These are phyloP conservation scores for Tachyglossus aculeatus DNA, from an alignment of 2,797 vertebrate species.

Conservation along the genomic window DNA sequence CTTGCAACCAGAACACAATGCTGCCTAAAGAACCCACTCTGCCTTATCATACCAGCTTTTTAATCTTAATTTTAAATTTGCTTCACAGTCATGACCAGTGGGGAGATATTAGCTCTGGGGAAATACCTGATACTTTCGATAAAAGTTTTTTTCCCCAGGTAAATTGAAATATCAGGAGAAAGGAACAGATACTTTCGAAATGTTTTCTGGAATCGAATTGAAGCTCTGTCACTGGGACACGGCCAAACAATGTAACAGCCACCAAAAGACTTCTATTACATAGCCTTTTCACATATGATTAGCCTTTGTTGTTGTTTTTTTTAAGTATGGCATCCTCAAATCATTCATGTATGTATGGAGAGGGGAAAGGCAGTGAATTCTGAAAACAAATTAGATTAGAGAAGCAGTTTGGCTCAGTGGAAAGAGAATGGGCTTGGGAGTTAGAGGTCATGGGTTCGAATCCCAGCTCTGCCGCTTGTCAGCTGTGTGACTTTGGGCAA, in stretches of 20 bases:
- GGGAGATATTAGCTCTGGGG: constrained; percentile 32
- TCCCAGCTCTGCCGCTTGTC: too few species aligned
- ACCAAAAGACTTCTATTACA: constrained; percentile 40
- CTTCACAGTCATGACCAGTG: constrained; percentile 43
- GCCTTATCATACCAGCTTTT: neutral
- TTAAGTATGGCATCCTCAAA: too few species aligned
- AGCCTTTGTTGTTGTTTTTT: too few species aligned
- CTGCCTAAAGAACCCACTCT: neutral
- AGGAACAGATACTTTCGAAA: constrained; percentile 52
- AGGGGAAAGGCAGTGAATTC: too few species aligned
- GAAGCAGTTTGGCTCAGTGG: too few species aligned
- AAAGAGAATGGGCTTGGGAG: too few species aligned
- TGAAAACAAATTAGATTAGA: too few species aligned
- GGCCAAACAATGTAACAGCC: constrained; percentile 39
- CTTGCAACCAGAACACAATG: neutral
- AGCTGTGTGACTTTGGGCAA: too few species aligned
- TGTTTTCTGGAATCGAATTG: constrained; percentile 47
- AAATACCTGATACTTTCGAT: constrained; percentile 46
- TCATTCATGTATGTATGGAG: too few species aligned
- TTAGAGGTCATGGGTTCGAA: too few species aligned
- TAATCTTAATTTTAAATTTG: constrained; percentile 26
- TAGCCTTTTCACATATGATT: constrained; percentile 22
- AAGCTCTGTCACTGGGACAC: constrained; percentile 46
- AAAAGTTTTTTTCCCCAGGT: constrained; percentile 58
- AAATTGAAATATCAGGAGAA: constrained; percentile 56